Percentiles rank a stretch among this genome's conserved stretches.
phyloP scores from a whole-genome alignment of 2,888 invertebrate genomes.

The Pyralis farinalis region DNA sequence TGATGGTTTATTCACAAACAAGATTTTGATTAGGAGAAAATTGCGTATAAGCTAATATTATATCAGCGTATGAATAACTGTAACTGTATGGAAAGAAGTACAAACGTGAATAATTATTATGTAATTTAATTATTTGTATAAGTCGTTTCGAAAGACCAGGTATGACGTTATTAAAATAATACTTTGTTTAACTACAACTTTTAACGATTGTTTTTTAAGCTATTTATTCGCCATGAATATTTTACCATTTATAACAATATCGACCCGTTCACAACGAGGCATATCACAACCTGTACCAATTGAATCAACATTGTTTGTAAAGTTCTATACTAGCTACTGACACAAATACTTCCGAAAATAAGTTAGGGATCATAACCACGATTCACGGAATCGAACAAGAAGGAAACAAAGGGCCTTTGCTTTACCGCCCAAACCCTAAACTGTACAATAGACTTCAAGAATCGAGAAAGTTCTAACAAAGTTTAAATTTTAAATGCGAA shows the following conservation, averaged over 20 bases:
- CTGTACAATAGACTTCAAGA: conserved; percentile 75
- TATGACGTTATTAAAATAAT: conserved; percentile 75
- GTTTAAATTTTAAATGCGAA: conserved; percentile 70
- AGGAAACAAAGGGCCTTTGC: conserved; percentile 67
- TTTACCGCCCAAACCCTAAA: conserved; percentile 70
- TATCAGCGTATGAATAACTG: conserved; percentile 52
- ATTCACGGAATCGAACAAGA: conserved; percentile 80
- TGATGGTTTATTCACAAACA: conserved; percentile 40
- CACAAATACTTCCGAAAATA: conserved; percentile 77
- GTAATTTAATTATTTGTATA: conserved; percentile 70
- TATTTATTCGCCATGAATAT: conserved; percentile 70
- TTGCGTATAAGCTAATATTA: conserved; percentile 53
- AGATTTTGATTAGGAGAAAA: conserved; percentile 46
- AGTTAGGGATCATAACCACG: conserved; percentile 75
- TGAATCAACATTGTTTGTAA: conserved; percentile 81
- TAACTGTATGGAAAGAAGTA: conserved; percentile 64
- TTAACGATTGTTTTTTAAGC: conserved; percentile 78
- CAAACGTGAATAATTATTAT: conserved; percentile 57
- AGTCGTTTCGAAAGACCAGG: conserved; percentile 70
- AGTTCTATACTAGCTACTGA: conserved; percentile 80
- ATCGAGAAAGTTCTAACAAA: conserved; percentile 73
- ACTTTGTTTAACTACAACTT: conserved; percentile 76
- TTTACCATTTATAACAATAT: conserved; percentile 80
- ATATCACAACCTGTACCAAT: conserved; percentile 81
- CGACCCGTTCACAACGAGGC: conserved; percentile 80